Percentiles rank a stretch among this genome's conserved stretches.
These are phyloP conservation scores for Champsocephalus esox DNA, from an alignment of 2,797 vertebrate genomes.

Conservation along the genomic window DNA sequence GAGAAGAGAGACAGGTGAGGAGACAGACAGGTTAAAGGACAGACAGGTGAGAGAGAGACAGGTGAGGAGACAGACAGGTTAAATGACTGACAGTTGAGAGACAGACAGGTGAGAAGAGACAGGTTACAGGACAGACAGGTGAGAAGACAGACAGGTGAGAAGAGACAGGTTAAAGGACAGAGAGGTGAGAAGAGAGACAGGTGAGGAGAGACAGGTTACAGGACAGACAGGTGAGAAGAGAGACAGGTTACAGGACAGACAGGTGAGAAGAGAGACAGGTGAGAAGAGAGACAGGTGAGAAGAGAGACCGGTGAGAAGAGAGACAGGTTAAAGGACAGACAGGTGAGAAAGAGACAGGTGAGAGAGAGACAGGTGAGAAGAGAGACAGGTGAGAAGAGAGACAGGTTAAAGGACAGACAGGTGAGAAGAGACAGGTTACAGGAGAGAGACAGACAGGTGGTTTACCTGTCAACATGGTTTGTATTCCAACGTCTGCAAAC, in stretches of 20 bases:
- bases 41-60: neutral
- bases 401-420: neutral
- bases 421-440: neutral
- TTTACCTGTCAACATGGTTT: slow-evolving; percentile 80
- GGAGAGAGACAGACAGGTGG: neutral
- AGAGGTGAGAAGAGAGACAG: no score
- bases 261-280: neutral
- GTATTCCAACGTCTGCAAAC: slow-evolving; percentile 70
- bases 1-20: neutral
- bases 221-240: neutral
- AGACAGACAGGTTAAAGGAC: neutral
- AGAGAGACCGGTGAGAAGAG: neutral
- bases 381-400: neutral
- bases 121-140: no score
- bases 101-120: no score
- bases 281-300: no score
- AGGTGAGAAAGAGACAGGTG: neutral
- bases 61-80: no score
- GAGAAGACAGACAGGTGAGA: neutral
- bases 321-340: neutral
- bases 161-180: neutral
- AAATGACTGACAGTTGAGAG: no score
- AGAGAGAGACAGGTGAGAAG: no score
- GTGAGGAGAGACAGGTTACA: no score
- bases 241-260: neutral